These are phyloP conservation scores for Osedax frankpressi DNA, from an alignment of 2,888 invertebrate species.

Conservation along the genomic window DNA sequence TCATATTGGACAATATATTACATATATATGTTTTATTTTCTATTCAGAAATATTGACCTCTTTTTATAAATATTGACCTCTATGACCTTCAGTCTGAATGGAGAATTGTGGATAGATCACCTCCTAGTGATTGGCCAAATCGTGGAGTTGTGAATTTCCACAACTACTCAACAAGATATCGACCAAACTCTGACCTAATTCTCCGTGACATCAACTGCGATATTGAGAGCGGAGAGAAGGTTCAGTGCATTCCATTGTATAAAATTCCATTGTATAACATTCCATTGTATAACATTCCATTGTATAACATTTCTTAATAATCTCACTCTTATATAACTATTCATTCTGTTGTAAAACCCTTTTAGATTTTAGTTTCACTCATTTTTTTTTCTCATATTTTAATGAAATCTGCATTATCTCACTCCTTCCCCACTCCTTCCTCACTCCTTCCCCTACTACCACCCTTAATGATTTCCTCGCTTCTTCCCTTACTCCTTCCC, in stretches of 20 bases:
- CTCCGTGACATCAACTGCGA: slow-evolving; percentile 25
- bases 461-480: neutral
- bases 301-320: too few relatives aligned
- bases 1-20: too few relatives aligned
- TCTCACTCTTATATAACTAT: too few relatives aligned
- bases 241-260: too few relatives aligned
- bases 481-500: neutral
- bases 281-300: too few relatives aligned
- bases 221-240: slow-evolving; percentile 27
- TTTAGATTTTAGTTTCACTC: neutral
- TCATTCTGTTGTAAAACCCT: too few relatives aligned
- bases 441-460: neutral
- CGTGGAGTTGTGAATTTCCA: slow-evolving; percentile 25
- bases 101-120: neutral
- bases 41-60: too few relatives aligned
- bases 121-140: slow-evolving; percentile 26
- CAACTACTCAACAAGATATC: slow-evolving; percentile 26
- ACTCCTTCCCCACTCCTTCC: neutral
- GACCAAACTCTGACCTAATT: slow-evolving; percentile 27
- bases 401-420: neutral
- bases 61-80: too few relatives aligned
- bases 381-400: neutral
- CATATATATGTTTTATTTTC: too few relatives aligned
- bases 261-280: too few relatives aligned
- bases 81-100: neutral